Evolutionary conservation across 30 jellyfish, hydroid and myxozoan species (phyloP).

Genomic region (Pseudorhiza aurosa): DNA sequence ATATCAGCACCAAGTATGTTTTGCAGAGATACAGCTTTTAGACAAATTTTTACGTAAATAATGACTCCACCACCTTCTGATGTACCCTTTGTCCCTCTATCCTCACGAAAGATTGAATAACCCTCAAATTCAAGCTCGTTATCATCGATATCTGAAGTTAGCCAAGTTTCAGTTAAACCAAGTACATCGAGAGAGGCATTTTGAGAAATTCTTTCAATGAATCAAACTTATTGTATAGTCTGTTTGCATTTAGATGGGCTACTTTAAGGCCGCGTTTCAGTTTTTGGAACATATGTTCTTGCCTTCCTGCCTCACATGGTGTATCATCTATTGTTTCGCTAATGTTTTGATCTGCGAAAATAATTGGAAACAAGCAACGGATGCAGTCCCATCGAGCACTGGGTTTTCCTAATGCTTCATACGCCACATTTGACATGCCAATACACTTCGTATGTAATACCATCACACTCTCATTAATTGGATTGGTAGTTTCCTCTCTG

Average conservation of each 20-base stretch:
- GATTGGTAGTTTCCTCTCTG: too few relatives aligned
- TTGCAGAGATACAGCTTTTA: constrained; percentile 60
- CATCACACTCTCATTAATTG: too few relatives aligned
- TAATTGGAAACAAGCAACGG: constrained; percentile 58
- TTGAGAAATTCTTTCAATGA: constrained; percentile 55
- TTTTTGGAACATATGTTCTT: constrained; percentile 54
- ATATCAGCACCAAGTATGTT: constrained; percentile 64
- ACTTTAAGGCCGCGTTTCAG: constrained; percentile 68
- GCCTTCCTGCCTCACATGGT: constrained; percentile 72
- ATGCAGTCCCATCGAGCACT: constrained; percentile 67
- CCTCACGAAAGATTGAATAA: constrained; percentile 58
- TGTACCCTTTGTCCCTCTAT: constrained; percentile 48
- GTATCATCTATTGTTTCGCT: constrained; percentile 49
- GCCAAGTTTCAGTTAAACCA: constrained; percentile 66
- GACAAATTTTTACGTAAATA: constrained; percentile 51
- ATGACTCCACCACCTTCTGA: constrained; percentile 66
- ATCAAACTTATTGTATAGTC: constrained; percentile 54
- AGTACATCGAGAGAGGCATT: constrained; percentile 66
- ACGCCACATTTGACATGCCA: constrained; percentile 42
- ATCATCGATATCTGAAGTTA: constrained; percentile 59
- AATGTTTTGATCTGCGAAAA: constrained; percentile 53
- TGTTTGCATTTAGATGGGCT: constrained; percentile 64
- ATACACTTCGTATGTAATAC: constrained; percentile 57
- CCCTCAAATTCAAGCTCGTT: constrained; percentile 63
- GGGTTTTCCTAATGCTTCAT: constrained; percentile 34